Conservation (phyloP, 2,888 invertebrate genomes). For the Galeruca laticollis region DNA sequence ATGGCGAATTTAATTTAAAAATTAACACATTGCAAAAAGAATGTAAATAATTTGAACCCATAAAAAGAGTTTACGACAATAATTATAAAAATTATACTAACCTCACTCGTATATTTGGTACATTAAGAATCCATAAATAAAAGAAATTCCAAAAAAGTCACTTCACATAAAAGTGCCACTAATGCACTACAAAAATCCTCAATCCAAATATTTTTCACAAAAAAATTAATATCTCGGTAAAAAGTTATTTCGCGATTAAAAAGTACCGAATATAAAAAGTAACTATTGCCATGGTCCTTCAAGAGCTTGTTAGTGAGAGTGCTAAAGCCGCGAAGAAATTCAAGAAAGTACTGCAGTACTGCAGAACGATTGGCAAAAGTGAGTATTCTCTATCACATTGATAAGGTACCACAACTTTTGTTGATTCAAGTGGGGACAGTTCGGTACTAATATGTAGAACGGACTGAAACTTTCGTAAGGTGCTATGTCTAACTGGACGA, state of each 20-base stretch:
- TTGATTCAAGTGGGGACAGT: conserved; percentile 33
- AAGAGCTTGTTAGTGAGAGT: conserved; percentile 5
- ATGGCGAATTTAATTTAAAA: no score
- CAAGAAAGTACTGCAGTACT: conserved; percentile 46
- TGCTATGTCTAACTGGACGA: conserved; percentile 8
- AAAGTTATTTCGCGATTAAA: background rate
- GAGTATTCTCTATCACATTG: conserved; percentile 31
- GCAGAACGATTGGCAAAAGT: conserved; percentile 31
- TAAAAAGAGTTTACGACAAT: background rate
- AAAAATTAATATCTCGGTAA: background rate
- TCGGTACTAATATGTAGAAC: conserved; percentile 35
- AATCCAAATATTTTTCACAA: background rate
- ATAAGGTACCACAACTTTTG: conserved; percentile 20
- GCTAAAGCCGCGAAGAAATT: conserved; percentile 35
- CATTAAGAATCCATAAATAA: conserved; percentile 4
- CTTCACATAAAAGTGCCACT: background rate
- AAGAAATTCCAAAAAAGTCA: background rate
- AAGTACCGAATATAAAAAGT: background rate
- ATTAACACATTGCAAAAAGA: no score
- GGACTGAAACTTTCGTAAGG: conserved; percentile 26
- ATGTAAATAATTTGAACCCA: background rate
- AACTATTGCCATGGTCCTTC: conserved; percentile 2
- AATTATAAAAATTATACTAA: background rate
- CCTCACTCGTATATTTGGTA: conserved; percentile 1
- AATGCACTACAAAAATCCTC: background rate